Percentiles rank a stretch among this genome's conserved stretches.
Conservation (phyloP, 2,888 invertebrate genomes). For the Spodoptera exigua region DNA sequence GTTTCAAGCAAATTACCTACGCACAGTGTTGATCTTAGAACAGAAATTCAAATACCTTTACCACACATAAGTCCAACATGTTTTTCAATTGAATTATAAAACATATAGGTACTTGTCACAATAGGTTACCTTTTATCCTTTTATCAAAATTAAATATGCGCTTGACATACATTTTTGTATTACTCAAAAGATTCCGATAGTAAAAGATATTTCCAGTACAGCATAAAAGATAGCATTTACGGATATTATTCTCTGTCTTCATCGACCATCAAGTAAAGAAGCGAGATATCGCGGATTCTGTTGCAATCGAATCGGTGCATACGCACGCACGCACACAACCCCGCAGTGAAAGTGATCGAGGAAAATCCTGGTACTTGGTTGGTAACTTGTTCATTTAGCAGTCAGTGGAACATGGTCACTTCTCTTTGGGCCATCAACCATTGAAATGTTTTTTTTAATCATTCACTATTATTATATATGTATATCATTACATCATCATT, state of each 20-base stretch:
- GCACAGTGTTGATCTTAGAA: too few species aligned
- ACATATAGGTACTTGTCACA: too few species aligned
- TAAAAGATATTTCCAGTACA: neutral
- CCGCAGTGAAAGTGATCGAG: conserved; percentile 64
- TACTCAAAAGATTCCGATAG: neutral
- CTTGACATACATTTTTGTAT: neutral
- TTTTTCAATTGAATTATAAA: too few species aligned
- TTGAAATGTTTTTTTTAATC: conserved; percentile 5
- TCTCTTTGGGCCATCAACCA: conserved; percentile 19
- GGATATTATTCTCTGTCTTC: conserved; percentile 26
- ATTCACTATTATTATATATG: too few species aligned
- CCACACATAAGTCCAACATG: too few species aligned
- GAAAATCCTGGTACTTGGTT: conserved; percentile 66
- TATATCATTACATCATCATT: conserved; percentile 24
- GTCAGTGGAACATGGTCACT: conserved; percentile 24
- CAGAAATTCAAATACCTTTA: too few species aligned
- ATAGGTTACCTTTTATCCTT: too few species aligned
- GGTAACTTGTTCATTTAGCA: conserved; percentile 57
- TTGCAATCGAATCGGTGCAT: conserved; percentile 39
- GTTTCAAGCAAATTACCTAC: too few species aligned
- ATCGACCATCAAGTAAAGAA: conserved; percentile 20
- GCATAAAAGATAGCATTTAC: conserved; percentile 11
- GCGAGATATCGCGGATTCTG: conserved; percentile 41
- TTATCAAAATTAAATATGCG: too few species aligned
- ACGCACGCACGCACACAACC: conserved; percentile 28